Evolutionary conservation across 1,140 invertebrate species (phyloP).

Genomic region (Zaprionus lachaisei): DNA sequence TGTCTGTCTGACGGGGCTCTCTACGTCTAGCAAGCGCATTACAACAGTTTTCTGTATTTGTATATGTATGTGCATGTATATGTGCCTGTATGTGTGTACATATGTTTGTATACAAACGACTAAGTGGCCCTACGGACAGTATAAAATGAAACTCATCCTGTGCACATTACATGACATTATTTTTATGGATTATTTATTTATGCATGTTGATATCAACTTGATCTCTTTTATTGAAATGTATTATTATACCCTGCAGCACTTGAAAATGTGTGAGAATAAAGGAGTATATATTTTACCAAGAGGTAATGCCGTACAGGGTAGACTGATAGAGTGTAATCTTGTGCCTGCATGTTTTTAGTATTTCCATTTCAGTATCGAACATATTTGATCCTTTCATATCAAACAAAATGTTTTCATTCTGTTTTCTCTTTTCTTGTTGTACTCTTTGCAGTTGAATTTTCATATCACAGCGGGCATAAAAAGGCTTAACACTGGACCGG

Average conservation of each 20-base stretch:
- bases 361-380: slow-evolving; percentile 3
- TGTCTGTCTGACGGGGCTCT: slow-evolving; percentile 32
- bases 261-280: neutral
- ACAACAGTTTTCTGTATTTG: slow-evolving; percentile 63
- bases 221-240: slow-evolving; percentile 65
- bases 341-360: neutral
- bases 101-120: slow-evolving; percentile 71
- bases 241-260: slow-evolving; percentile 7
- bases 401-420: slow-evolving; percentile 39
- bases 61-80: slow-evolving; percentile 41
- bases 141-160: slow-evolving; percentile 48
- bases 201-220: slow-evolving; percentile 69
- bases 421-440: slow-evolving; percentile 33
- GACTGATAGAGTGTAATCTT: neutral
- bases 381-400: slow-evolving; percentile 38
- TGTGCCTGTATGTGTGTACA: slow-evolving; percentile 33
- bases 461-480: slow-evolving; percentile 83
- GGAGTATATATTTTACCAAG: neutral
- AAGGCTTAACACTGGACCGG: slow-evolving; percentile 85
- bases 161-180: slow-evolving; percentile 75
- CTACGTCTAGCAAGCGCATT: slow-evolving; percentile 22
- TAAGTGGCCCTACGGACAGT: slow-evolving; percentile 58
- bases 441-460: slow-evolving; percentile 78
- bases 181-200: slow-evolving; percentile 81
- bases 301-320: neutral